Base-by-base conservation (phyloP, 2,888 invertebrate species). In the Nysson spinosus region DNA sequence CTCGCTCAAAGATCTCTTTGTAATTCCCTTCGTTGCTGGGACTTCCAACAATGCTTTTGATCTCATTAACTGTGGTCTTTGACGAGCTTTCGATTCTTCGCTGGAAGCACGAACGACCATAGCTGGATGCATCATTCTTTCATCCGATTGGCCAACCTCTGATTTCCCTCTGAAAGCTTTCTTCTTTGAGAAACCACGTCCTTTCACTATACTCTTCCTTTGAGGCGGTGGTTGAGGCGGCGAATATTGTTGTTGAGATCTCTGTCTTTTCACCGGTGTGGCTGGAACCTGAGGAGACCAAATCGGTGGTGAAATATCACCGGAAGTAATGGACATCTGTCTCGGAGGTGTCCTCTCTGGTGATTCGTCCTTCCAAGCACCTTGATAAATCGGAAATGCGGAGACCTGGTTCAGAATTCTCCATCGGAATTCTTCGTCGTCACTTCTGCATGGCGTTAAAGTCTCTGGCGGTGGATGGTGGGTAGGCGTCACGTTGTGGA, bases 301-400 rank as follows among this genome's bases (percentile, higher is more conserved):
- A 7, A 86, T 65, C 0, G 85, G 84, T 3, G 84, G 74, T 7
- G 80, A 79, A 1, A 78, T 24, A 5, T 84, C 82, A 0, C 72
- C 72, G 11, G 75, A 75, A 1, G 76, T 69, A n/a, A n/a, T n/a
- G 0, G 69, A 56, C 2, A 68, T 12, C 22, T 61, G 73, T 26
- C 47, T 73, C 1, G 79, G 78, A 5, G 85, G 85, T 3, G 81
- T 79, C n/a, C 68, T 79, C 20, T 84, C 82, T 14, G 87, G 85
- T 1, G 86, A 81, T 37, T 83, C 82, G 51, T 87, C 87, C 57
- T 77, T 85, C 87, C 87, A 87, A 6, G 80, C 87, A 11, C 87
- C 87, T 51, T 87, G 87, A 30, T 86, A 86, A 6, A 87, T 55
- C 2, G 87, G 87, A 17, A 87, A 86, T 16, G 87, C 85, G 3